Percentiles rank a stretch among this genome's conserved stretches.
Conservation (phyloP, 2,797 vertebrate genomes). For the Brotogeris chrysoptera region DNA sequence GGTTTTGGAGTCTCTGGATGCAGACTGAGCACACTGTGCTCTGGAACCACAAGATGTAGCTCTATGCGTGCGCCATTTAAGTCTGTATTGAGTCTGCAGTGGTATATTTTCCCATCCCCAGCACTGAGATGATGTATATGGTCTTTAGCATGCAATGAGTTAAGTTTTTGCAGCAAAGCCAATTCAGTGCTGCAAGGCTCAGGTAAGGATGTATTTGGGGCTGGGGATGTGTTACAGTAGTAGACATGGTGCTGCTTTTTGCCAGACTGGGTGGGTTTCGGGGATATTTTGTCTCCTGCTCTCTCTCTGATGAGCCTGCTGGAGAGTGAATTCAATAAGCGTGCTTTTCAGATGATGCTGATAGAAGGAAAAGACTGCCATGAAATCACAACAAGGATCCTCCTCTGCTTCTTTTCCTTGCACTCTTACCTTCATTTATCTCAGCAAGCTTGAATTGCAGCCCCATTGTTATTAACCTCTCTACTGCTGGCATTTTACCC, state of each 20-base stretch:
- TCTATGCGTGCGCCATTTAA: rapidly evolving
- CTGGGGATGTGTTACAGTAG: slow-evolving; percentile 29
- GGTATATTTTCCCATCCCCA: background rate
- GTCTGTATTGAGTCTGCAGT: background rate
- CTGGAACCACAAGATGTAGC: background rate
- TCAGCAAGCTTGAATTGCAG: background rate
- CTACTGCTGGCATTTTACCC: slow-evolving; percentile 10
- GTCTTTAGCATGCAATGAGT: background rate
- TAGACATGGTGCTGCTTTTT: background rate
- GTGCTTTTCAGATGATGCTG: background rate
- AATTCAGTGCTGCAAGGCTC: background rate
- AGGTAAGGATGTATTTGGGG: background rate
- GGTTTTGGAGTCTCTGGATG: background rate
- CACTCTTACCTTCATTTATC: slow-evolving; percentile 13
- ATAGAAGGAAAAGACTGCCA: background rate
- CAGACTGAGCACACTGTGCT: background rate
- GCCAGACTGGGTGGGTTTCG: background rate
- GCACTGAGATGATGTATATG: background rate
- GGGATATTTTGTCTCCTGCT: background rate
- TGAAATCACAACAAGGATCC: slow-evolving; percentile 11
- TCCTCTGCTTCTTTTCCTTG: background rate
- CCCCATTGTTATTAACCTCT: slow-evolving; percentile 56
- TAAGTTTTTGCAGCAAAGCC: slow-evolving; percentile 9
- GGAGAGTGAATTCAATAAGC: background rate
- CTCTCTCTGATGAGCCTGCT: background rate